These are phyloP conservation scores for Scleropages formosus DNA, from an alignment of 2,797 vertebrate genomes.

Conservation along the genomic window DNA sequence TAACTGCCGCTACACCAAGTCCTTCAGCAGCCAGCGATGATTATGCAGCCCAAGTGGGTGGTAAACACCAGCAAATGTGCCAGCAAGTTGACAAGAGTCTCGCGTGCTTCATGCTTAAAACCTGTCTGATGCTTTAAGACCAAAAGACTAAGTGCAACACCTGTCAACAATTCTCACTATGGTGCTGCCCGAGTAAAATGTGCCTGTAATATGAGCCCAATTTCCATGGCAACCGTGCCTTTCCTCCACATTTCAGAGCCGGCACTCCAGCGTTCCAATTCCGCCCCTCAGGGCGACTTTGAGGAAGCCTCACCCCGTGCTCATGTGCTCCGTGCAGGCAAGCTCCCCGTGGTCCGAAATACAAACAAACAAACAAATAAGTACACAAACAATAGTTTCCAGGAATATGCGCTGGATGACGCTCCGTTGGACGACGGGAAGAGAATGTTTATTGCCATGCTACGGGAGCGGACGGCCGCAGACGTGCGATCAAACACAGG, in stretches of 20 bases:
- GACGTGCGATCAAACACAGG: background rate
- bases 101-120: background rate
- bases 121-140: background rate
- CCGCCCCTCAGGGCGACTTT: constrained; percentile 13
- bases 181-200: constrained; percentile 19
- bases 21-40: background rate
- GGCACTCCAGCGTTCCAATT: constrained; percentile 2
- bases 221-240: constrained; percentile 34
- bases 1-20: too few relatives aligned
- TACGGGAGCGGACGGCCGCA: background rate
- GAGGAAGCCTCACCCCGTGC: constrained; percentile 5
- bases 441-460: background rate
- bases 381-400: background rate
- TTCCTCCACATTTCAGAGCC: constrained; percentile 8
- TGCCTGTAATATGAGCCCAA: constrained; percentile 21
- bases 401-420: background rate
- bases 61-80: constrained; percentile 5
- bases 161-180: constrained; percentile 22
- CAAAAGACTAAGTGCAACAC: constrained; percentile 20
- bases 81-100: background rate
- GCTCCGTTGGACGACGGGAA: background rate
- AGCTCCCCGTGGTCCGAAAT: background rate
- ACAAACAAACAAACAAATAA: constrained; percentile 9
- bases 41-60: background rate
- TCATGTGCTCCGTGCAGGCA: background rate